Evolutionary conservation across 2,113 vertebrate species (phyloP).

Genomic region (Pelecanoides urinatrix): DNA sequence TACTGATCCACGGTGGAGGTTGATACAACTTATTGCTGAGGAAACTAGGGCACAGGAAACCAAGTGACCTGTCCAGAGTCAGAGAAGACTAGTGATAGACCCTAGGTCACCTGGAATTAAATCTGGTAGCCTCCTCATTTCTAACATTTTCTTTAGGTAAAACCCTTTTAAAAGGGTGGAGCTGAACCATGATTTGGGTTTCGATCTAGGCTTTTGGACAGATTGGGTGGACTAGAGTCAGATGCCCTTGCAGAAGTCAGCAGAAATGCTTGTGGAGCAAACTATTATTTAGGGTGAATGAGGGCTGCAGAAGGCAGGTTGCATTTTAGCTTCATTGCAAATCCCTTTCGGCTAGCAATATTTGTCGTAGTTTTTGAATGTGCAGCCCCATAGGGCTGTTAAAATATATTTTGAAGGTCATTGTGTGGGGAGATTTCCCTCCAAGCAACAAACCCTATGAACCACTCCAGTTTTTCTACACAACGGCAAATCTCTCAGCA

Average conservation of each 20-base stretch:
- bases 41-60: background rate
- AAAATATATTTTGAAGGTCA: conserved; percentile 16
- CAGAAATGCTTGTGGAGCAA: background rate
- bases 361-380: background rate
- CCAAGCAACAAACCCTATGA: background rate
- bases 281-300: background rate
- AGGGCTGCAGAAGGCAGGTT: background rate
- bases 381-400: background rate
- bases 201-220: background rate
- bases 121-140: background rate
- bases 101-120: background rate
- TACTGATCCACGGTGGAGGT: background rate
- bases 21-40: background rate
- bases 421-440: background rate
- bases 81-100: background rate
- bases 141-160: background rate
- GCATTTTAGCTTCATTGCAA: background rate
- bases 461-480: background rate
- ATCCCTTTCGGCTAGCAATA: background rate
- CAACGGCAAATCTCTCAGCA: accelerated
- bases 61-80: background rate
- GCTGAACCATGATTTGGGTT: background rate
- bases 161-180: background rate
- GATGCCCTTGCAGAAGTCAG: background rate
- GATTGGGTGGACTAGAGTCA: background rate